These are phyloP conservation scores for Ciconia maguari DNA, from an alignment of 2,113 vertebrate genomes.

Conservation along the genomic window DNA sequence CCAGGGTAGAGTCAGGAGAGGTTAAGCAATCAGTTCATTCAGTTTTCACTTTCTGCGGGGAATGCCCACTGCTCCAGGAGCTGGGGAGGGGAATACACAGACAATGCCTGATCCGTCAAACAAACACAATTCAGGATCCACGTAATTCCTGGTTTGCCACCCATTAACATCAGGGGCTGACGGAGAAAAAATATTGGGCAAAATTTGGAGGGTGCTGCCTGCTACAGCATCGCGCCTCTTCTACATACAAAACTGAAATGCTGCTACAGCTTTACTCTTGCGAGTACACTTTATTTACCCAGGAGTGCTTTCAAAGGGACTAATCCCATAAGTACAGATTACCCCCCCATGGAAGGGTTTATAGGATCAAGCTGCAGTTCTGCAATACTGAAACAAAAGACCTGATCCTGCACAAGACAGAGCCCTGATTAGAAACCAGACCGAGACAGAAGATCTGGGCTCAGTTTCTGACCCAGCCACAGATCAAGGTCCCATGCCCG, in stretches of 20 bases:
- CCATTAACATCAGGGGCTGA: neutral
- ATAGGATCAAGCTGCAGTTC: neutral
- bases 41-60: slow-evolving; percentile 51
- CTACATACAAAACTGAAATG: fast-evolving
- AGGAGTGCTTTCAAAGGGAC: slow-evolving; percentile 4
- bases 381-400: slow-evolving; percentile 26
- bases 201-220: neutral
- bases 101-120: slow-evolving; percentile 36
- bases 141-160: neutral
- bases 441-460: neutral
- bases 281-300: neutral
- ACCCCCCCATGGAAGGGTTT: neutral
- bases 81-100: neutral
- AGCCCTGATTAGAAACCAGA: neutral
- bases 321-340: slow-evolving; percentile 15
- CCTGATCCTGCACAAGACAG: neutral
- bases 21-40: slow-evolving; percentile 73
- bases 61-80: slow-evolving; percentile 27
- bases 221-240: neutral
- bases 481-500: fast-evolving
- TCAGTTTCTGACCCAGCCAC: neutral
- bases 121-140: neutral
- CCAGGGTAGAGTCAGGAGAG: slow-evolving; percentile 68
- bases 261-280: neutral
- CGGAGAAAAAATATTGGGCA: neutral